Evolutionary conservation across 1,140 invertebrate genomes (phyloP).

Genomic region (Zaprionus nigranus): DNA sequence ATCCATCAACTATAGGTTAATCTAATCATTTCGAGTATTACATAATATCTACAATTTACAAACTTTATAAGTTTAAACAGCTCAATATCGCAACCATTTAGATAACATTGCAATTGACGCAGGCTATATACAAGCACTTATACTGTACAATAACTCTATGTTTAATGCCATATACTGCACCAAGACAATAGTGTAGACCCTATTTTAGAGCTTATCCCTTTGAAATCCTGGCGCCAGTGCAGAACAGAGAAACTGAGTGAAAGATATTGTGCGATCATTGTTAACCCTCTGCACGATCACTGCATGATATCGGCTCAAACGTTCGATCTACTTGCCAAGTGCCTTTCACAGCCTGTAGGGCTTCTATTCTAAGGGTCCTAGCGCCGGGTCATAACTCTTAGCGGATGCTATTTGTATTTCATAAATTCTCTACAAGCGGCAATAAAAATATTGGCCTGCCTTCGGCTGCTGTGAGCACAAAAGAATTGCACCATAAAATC

Average conservation of each 20-base stretch:
- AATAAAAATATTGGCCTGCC: constrained; percentile 83
- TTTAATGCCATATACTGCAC: not conserved
- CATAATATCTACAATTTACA: constrained; percentile 10
- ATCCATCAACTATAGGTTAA: not conserved
- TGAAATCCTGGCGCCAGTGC: constrained; percentile 49
- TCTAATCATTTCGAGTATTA: not conserved
- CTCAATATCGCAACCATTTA: constrained; percentile 7
- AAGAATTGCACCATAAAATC: constrained; percentile 81
- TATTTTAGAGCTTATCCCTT: constrained; percentile 48
- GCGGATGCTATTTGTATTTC: constrained; percentile 72
- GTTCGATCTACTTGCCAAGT: constrained; percentile 46
- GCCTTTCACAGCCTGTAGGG: constrained; percentile 67
- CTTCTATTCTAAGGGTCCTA: constrained; percentile 52
- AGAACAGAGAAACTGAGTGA: not conserved
- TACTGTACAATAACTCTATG: no score
- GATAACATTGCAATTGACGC: not conserved
- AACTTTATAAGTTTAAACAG: not conserved
- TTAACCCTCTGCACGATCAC: constrained; percentile 49
- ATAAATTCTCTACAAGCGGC: constrained; percentile 56
- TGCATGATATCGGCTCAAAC: constrained; percentile 33
- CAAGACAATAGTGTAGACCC: not conserved
- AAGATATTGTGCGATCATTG: not conserved
- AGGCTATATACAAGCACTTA: not conserved
- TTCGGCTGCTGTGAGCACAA: constrained; percentile 67
- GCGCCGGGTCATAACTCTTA: constrained; percentile 81